A percentile compares a stretch with the other conserved stretches of the same genome.
Conservation (phyloP, 2,113 vertebrate genomes). For the Solenodon paradoxus region DNA sequence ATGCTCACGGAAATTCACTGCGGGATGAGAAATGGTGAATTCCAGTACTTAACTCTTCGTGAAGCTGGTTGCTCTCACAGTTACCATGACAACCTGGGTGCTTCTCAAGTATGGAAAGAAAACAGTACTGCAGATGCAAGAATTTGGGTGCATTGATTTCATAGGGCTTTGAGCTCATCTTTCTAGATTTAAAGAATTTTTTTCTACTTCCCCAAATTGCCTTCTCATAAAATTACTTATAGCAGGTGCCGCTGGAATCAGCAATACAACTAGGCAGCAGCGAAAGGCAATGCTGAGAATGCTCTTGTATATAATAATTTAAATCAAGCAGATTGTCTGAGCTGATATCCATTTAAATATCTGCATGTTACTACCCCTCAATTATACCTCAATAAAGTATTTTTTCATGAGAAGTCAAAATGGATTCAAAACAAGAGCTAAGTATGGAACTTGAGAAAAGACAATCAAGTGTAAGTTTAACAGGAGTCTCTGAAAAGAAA, state of each 20-base stretch:
- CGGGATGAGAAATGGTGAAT: neutral
- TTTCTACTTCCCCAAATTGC: neutral
- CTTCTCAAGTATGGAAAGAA: neutral
- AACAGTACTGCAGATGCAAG: neutral
- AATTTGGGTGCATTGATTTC: neutral
- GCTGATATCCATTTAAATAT: too few relatives aligned
- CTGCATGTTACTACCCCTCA: too few relatives aligned
- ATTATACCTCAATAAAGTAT: too few relatives aligned
- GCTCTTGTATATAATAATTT: rapidly evolving
- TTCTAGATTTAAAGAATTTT: neutral
- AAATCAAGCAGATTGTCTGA: neutral
- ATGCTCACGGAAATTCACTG: neutral
- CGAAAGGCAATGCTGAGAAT: neutral
- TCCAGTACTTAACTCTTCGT: neutral
- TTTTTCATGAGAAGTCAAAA: too few relatives aligned
- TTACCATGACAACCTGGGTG: neutral
- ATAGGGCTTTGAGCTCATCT: neutral
- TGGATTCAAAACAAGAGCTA: too few relatives aligned
- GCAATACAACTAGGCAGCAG: too few relatives aligned
- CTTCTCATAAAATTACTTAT: neutral
- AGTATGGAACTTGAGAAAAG: too few relatives aligned
- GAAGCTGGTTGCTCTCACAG: rapidly evolving
- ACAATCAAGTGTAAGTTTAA: too few relatives aligned
- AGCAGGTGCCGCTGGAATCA: neutral
- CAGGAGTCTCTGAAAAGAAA: too few relatives aligned